phyloP scores from a whole-genome alignment of 2,113 vertebrate genomes.

The Spea multiplicata region DNA sequence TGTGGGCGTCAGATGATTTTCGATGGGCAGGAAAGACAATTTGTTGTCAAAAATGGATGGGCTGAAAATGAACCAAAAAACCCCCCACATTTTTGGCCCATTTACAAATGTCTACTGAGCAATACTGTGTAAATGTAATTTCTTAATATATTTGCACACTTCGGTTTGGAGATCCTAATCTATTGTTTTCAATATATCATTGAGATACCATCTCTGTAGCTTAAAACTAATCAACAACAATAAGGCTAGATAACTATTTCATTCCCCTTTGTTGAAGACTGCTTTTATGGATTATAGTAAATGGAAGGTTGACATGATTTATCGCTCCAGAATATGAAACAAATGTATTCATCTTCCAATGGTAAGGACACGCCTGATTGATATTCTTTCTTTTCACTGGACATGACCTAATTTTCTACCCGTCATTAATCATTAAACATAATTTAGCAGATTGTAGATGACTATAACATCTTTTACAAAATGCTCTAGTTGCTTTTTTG shows the following conservation, averaged over 20 bases:
- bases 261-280: conserved; percentile 26
- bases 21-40: too few species aligned
- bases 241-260: conserved; percentile 15
- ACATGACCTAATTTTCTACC: conserved; percentile 39
- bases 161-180: too few species aligned
- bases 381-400: conserved; percentile 23
- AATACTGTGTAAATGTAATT: too few species aligned
- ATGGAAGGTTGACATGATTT: conserved; percentile 34
- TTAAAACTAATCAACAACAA: neutral
- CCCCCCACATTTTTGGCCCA: too few species aligned
- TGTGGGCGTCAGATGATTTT: too few species aligned
- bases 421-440: conserved; percentile 31
- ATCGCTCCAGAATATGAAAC: conserved; percentile 17
- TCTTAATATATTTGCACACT: too few species aligned
- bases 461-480: conserved; percentile 7
- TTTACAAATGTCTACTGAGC: too few species aligned
- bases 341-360: conserved; percentile 5
- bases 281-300: conserved; percentile 27
- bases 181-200: too few species aligned
- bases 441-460: conserved; percentile 8
- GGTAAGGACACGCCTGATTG: conserved; percentile 27
- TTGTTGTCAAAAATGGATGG: too few species aligned
- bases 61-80: too few species aligned
- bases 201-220: too few species aligned
- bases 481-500: too few species aligned